Base-by-base conservation (phyloP, 1,140 invertebrate genomes). In the Acromyrmex heyeri region DNA sequence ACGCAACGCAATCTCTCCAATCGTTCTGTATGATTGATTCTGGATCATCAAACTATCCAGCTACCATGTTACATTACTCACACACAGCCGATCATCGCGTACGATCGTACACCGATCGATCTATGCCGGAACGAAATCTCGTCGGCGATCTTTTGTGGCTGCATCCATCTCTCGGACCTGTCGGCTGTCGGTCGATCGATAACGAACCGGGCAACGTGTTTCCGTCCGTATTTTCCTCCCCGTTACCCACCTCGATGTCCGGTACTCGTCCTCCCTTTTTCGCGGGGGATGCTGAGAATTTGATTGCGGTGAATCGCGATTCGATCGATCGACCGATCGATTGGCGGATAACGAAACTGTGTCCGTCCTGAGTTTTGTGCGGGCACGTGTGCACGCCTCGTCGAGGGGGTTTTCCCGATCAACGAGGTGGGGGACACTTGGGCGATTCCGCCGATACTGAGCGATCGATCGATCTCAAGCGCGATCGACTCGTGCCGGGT, bases 401-500 rank as follows among this genome's bases (percentile, higher is more conserved):
- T 48, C 27, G 44, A 24, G 12, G 6, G 50, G 72, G 57, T 61
- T 62, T 67, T 57, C 72, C 24, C 27, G 27, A 8, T 6, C 21
- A 14, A 34, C 44, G n/a, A 30, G 14, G 21, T 24, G 62, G 50
- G 67, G 55, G 55, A 83, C 55, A 73, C 69, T 44, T 48, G 5
- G 55, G n/a, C 34, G 38, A 73, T 24, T 61, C 44, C 67, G 30
- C n/a, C 70, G 76, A 14, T 27, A n/a, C 38, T 50, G 50, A 55
- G 59, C 87, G 87, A 86, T 90, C 91, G 89, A 82, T 91, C 88
- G 88, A 90, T 92, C 88, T 81, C 90, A 85, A 85, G 67, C 86
- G 88, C 90, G 87, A 83, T 73, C 69, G 38, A 73, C 79, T 77
- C 73, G 61, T 64, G 67, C 82, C 86, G 27, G 76, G 57, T 21